Evolutionary conservation across 2,888 invertebrate genomes (phyloP).

Genomic region (Morpho achilles): DNA sequence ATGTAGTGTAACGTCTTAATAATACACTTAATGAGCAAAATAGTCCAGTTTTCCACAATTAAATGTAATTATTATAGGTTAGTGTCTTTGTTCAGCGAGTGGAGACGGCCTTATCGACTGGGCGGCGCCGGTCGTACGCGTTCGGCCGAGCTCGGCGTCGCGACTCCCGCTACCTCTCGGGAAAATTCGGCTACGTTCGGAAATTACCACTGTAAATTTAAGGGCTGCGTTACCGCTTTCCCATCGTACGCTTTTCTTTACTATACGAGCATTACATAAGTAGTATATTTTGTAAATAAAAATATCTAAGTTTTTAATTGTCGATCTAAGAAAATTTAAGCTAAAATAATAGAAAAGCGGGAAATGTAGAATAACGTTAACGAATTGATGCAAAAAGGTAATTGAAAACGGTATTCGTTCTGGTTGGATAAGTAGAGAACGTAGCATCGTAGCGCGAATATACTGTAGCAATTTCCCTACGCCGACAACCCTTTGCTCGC

Average conservation of each 20-base stretch:
- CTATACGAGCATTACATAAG: slow-evolving; percentile 5
- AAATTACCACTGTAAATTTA: slow-evolving; percentile 62
- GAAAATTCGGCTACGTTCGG: slow-evolving; percentile 52
- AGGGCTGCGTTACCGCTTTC: slow-evolving; percentile 69
- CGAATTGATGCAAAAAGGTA: neutral
- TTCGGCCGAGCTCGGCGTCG: slow-evolving; percentile 50
- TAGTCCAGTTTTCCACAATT: slow-evolving; percentile 26
- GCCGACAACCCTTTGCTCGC: slow-evolving; percentile 68
- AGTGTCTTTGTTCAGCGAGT: slow-evolving; percentile 75
- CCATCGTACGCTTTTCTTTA: slow-evolving; percentile 3
- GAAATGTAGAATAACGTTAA: no score
- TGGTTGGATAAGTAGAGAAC: slow-evolving; percentile 35
- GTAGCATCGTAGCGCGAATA: slow-evolving; percentile 53
- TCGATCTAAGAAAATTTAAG: neutral
- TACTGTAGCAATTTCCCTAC: slow-evolving; percentile 63
- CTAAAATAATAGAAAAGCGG: no score
- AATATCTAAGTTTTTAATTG: neutral
- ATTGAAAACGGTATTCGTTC: neutral
- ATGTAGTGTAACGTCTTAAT: slow-evolving; percentile 1
- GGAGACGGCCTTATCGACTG: slow-evolving; percentile 79
- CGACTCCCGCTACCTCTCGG: slow-evolving; percentile 50
- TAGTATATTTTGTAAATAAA: neutral
- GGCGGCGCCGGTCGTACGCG: slow-evolving; percentile 71
- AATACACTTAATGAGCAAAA: slow-evolving; percentile 18
- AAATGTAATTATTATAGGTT: slow-evolving; percentile 74